Evolutionary conservation across 2,113 vertebrate genomes (phyloP).

Genomic region (Arenaria interpres): DNA sequence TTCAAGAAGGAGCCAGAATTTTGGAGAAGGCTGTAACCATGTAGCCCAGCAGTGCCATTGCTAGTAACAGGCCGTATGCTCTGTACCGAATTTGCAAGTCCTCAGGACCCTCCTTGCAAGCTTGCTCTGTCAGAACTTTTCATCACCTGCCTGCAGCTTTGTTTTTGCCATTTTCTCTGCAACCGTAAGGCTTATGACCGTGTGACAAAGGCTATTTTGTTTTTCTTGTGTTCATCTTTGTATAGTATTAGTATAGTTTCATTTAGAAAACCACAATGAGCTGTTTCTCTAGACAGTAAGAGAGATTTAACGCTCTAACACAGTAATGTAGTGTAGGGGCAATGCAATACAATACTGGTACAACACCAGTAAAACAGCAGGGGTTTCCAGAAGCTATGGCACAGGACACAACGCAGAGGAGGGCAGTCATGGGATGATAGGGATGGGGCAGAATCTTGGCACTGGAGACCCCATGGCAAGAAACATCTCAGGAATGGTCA

Average conservation of each 20-base stretch:
- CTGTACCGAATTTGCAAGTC: neutral
- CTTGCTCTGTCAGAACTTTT: neutral
- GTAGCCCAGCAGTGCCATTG: neutral
- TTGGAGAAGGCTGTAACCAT: neutral
- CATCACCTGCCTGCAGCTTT: neutral
- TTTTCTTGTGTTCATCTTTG: neutral
- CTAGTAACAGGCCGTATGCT: neutral
- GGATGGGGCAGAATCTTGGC: neutral
- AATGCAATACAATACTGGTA: neutral
- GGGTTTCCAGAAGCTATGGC: neutral
- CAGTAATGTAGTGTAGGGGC: neutral
- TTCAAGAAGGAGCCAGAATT: neutral
- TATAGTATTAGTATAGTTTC: neutral
- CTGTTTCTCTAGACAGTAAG: neutral
- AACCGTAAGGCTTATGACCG: neutral
- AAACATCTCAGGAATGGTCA: neutral
- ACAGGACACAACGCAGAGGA: neutral
- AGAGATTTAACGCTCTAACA: neutral
- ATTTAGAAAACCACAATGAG: neutral
- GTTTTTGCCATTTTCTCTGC: neutral
- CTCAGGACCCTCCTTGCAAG: neutral
- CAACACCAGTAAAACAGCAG: neutral
- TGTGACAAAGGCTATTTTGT: neutral
- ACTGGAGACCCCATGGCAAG: neutral
- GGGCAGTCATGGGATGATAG: neutral